phyloP scores from a whole-genome alignment of 2,113 vertebrate genomes.

The Salvator merianae region DNA sequence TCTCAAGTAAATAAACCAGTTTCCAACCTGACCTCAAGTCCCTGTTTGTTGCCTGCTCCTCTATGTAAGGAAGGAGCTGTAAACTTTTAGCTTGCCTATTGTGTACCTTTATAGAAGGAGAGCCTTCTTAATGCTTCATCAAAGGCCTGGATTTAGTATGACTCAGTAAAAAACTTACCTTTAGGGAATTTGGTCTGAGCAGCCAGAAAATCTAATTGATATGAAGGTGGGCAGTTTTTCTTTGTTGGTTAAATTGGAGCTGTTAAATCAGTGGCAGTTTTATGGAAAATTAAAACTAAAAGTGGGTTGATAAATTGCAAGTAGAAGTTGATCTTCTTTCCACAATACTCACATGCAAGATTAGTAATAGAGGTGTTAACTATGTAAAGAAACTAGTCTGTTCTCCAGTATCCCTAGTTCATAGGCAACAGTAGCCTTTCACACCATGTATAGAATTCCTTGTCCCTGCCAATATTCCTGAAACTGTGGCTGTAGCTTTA shows the following conservation, averaged over 20 bases:
- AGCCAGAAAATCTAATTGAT: neutral
- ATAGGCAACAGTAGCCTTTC: neutral
- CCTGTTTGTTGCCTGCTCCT: neutral
- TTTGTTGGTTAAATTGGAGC: neutral
- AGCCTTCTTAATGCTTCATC: neutral
- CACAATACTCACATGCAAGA: neutral
- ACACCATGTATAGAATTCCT: neutral
- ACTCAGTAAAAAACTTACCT: neutral
- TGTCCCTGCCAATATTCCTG: neutral
- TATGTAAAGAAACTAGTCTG: neutral
- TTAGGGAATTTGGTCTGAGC: neutral
- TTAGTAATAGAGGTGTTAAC: neutral
- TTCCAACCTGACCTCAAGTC: neutral
- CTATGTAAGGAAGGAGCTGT: neutral
- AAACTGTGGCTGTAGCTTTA: neutral
- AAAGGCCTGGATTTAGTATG: neutral
- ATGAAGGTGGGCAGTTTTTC: neutral
- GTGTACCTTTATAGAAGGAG: neutral
- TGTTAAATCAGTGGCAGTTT: neutral
- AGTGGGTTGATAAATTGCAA: neutral
- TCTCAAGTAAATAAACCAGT: constrained; percentile 2
- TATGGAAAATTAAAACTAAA: neutral
- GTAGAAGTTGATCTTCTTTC: too few species aligned
- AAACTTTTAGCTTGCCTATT: neutral
- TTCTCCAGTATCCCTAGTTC: too few species aligned